These are phyloP conservation scores for Pachliopta kotzebuea DNA, from an alignment of 2,888 invertebrate genomes.

Conservation along the genomic window DNA sequence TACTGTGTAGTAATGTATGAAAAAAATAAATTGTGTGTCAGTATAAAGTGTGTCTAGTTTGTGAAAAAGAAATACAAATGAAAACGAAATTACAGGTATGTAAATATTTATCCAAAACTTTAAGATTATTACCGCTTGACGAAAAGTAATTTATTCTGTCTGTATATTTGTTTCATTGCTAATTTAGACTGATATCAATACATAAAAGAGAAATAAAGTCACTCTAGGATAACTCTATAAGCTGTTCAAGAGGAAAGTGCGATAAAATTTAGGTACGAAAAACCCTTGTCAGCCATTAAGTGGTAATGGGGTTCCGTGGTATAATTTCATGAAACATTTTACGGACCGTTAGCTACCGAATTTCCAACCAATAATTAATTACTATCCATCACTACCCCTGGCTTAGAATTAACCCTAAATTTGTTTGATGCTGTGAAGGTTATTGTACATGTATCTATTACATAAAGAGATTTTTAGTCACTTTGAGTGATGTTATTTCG, in stretches of 20 bases:
- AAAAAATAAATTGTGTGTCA: slow-evolving; percentile 6
- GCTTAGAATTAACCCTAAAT: slow-evolving; percentile 19
- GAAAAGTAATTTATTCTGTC: too few relatives aligned
- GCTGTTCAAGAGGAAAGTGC: background rate
- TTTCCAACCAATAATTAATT: slow-evolving; percentile 21
- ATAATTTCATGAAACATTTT: slow-evolving; percentile 18
- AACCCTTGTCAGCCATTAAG: slow-evolving; percentile 4
- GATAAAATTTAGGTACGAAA: slow-evolving; percentile 1
- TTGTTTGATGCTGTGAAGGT: slow-evolving; percentile 14
- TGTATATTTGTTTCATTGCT: too few relatives aligned
- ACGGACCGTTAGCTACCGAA: slow-evolving; percentile 10
- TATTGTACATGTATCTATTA: background rate
- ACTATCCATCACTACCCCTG: slow-evolving; percentile 10
- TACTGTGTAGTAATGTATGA: background rate
- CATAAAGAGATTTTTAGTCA: too few relatives aligned
- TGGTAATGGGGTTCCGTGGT: slow-evolving; percentile 10
- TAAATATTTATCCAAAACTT: too few relatives aligned
- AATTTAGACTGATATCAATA: too few relatives aligned
- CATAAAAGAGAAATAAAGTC: background rate
- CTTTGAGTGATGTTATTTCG: too few relatives aligned
- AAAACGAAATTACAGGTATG: slow-evolving; percentile 17
- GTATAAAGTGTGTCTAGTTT: slow-evolving; percentile 12
- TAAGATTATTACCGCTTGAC: too few relatives aligned
- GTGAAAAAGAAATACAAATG: background rate
- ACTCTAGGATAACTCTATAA: background rate